These are phyloP conservation scores for Ctenodactylus gundi DNA, from an alignment of 2,113 vertebrate species.

Conservation along the genomic window DNA sequence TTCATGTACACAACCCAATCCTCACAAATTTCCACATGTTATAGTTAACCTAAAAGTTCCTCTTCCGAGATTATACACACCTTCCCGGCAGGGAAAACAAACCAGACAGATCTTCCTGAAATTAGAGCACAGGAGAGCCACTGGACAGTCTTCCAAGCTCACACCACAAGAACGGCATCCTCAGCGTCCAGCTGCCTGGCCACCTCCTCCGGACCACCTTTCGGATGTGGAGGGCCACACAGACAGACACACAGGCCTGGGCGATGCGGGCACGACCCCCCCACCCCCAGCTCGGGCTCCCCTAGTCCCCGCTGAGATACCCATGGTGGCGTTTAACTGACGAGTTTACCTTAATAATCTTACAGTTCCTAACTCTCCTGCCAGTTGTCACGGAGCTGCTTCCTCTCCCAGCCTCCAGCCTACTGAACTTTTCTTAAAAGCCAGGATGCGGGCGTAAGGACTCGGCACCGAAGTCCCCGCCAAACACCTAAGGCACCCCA, in stretches of 20 bases:
- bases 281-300: slow-evolving; percentile 15
- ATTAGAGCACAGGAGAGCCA: neutral
- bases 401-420: neutral
- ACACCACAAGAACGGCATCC: neutral
- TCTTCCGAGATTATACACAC: neutral
- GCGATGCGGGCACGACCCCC: slow-evolving; percentile 47
- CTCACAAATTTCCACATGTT: slow-evolving; percentile 31
- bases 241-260: neutral
- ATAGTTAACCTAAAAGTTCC: slow-evolving; percentile 51
- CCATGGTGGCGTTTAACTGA: slow-evolving; percentile 33
- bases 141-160: neutral
- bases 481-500: slow-evolving; percentile 25
- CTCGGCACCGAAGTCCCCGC: slow-evolving; percentile 8
- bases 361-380: slow-evolving; percentile 35
- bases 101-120: neutral
- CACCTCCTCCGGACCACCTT: neutral
- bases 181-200: neutral
- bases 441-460: neutral
- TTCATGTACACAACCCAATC: neutral
- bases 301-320: neutral
- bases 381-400: slow-evolving; percentile 4
- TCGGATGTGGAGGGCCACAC: neutral
- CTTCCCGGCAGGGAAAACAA: neutral
- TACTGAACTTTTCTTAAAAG: slow-evolving; percentile 61
- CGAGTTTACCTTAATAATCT: neutral